Base-by-base conservation (phyloP, 2,797 vertebrate genomes). In the Coendou prehensilis region DNA sequence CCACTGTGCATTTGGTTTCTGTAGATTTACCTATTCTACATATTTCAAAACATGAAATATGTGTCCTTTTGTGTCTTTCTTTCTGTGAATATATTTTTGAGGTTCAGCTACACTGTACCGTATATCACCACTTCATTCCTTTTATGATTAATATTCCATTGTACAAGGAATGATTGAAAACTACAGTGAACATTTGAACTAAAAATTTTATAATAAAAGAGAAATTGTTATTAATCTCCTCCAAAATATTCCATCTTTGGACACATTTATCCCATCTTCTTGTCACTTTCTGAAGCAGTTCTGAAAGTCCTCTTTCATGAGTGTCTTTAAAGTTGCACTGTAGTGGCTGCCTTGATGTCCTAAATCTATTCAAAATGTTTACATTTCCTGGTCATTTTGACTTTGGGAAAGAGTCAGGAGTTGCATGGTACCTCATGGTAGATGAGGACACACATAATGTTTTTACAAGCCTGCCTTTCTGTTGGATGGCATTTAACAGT, bases 31-130 rank as follows among this genome's bases (percentile, higher is more conserved):
- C 5, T 89, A 78, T 11, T 73, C 50, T 82, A 82, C 23, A 47
- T 73, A 79, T 56, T 73, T 91, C 37, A 94, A 73, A 94, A 84
- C 30, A 67, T 59, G 9, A 14, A 86, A 78, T 52, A 41, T 30
- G 7, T 82, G 3, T 26, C 45, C 26, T 84, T 67, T 57, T 37
- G 4, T n/a, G 59, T 89, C 88, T 80, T 37, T 64, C 41, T 76
- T 69, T 93, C n/a, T 57, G 33, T 61, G 33, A 87, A 23, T 18
- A 75, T 37, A 20, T 33, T 87, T 87, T 92, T 22, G 73, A 89
- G 14, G 11, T 63, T 87, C n/a, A 79, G 41, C 17, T 20, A 56
- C 30, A 56, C 47, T 89, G 18, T 89, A 67, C 10, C n/a, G 37
- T 37, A 69, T 73, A 73, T 73, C 20, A 45, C 20, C 45, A 45